A percentile compares a stretch with the other conserved stretches of the same genome.
Conservation (phyloP, 1,140 invertebrate species). For the Drosophila carrolli region DNA sequence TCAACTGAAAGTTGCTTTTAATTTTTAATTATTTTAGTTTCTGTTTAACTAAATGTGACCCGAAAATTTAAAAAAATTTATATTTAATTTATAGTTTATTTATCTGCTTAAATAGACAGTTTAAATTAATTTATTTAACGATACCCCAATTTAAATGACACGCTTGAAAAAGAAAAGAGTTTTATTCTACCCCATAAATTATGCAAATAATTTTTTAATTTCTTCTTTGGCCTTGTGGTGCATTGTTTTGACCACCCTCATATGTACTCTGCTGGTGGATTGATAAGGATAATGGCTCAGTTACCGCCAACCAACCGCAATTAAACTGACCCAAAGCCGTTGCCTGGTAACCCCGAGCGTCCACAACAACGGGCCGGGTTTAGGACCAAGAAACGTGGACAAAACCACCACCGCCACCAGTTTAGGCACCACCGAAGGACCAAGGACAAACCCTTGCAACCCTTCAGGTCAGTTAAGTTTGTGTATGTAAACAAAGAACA, state of each 20-base stretch:
- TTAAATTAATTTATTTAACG: not conserved
- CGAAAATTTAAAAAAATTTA: no score
- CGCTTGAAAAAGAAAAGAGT: slow-evolving; percentile 3
- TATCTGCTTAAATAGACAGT: not conserved
- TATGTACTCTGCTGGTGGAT: slow-evolving; percentile 5
- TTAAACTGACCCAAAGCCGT: slow-evolving; percentile 77
- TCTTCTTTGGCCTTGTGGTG: not conserved
- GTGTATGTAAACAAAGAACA: slow-evolving; percentile 19
- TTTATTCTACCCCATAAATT: slow-evolving; percentile 31
- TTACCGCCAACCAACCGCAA: slow-evolving; percentile 68
- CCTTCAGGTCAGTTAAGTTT: slow-evolving; percentile 55
- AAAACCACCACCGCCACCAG: slow-evolving; percentile 58
- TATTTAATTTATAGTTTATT: not conserved
- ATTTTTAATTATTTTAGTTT: not conserved
- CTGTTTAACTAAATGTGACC: not conserved
- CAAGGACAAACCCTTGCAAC: slow-evolving; percentile 41
- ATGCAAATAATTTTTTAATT: slow-evolving; percentile 32
- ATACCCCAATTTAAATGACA: not conserved
- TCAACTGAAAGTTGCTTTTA: no score
- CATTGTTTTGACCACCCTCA: slow-evolving; percentile 7
- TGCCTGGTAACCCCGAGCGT: slow-evolving; percentile 42
- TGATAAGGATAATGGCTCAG: slow-evolving; percentile 67
- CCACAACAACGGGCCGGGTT: slow-evolving; percentile 37
- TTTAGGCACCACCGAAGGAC: slow-evolving; percentile 28
- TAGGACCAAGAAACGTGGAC: slow-evolving; percentile 39